Evolutionary conservation across 2,113 vertebrate species (phyloP), one percentile per base, ranked within the genome.

Genomic region (Lamprotornis superbus): DNA sequence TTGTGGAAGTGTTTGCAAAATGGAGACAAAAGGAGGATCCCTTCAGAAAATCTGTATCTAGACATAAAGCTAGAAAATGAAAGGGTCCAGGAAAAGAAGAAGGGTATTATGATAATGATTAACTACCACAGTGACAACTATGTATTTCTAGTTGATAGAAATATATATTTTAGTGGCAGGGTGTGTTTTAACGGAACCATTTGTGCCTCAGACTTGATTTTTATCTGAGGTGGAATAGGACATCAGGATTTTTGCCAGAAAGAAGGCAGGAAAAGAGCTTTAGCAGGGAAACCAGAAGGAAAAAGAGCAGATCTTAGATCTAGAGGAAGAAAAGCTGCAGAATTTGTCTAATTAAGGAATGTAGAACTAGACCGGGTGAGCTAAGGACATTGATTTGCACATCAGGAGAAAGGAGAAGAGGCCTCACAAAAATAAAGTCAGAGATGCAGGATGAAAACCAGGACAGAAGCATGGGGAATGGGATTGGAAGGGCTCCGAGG

Each of bases 291-390:
- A 50, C 44, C 53, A 65, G 50, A 50, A 83, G 42, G 85, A 92
- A 88, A 83, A 80, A 77, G 70, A 25, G 15, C 31, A 74, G 35
- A 68, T 87, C 59, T 37, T 76, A 53, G 84, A 87, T 83, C 42
- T 15, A 50, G 42, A 49, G 88, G 68, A 91, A 86, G 59, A 86
- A 91, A 88, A 93, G 8, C 83, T 92, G 80, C 76, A 86, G 84
- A 81, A 86, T 94, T 70, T 89, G 56, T 94, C 94, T 94, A 97
- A 95, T 90, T 96, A 94, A 90, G 69, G 90, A 96, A 95, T 96
- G 79, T 95, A 94, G 90, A 96, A 96, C 96, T 94, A 94, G 96
- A 96, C 52, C 94, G 16, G 94, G 94, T 94, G 95, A 95, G 91
- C 74, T 95, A 46, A 96, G 93, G 96, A 95, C 96, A 31, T 91